Percentiles rank a stretch among this genome's conserved stretches.
phyloP scores from a whole-genome alignment of 1,140 invertebrate species.

The Eueides isabella region DNA sequence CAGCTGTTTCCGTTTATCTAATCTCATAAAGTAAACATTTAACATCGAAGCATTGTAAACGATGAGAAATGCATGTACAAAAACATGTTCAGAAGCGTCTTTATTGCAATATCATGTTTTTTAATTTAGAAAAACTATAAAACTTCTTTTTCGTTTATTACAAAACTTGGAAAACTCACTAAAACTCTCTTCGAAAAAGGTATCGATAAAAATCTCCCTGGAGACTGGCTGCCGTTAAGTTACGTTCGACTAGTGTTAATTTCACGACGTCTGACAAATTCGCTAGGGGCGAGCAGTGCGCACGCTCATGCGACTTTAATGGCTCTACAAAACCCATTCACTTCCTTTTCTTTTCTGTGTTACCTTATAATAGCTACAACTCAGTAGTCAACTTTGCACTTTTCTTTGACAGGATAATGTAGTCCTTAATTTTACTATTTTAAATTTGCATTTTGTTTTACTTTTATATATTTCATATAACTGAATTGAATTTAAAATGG shows the following conservation, averaged over 20 bases:
- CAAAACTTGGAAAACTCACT: background rate
- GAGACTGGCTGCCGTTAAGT: constrained; percentile 55
- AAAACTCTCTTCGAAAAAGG: constrained; percentile 22
- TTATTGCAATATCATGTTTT: background rate
- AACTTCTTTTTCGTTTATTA: background rate
- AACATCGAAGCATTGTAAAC: no score
- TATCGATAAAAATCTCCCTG: constrained; percentile 51
- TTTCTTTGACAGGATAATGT: constrained; percentile 17
- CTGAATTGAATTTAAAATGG: constrained; percentile 38
- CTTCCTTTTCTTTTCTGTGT: constrained; percentile 15
- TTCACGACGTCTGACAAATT: constrained; percentile 67
- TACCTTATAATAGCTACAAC: constrained; percentile 20
- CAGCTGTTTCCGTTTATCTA: no score
- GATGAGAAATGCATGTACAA: no score
- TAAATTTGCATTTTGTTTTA: constrained; percentile 21
- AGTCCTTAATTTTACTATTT: constrained; percentile 7
- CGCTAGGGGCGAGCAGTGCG: constrained; percentile 42
- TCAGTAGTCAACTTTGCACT: constrained; percentile 20
- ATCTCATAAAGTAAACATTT: no score
- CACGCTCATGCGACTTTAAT: constrained; percentile 24
- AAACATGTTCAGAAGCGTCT: background rate
- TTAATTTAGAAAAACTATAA: background rate
- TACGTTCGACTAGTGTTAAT: constrained; percentile 72
- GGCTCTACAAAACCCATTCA: constrained; percentile 20
- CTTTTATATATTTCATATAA: constrained; percentile 18